Conservation (phyloP, 2,797 vertebrate species). For the Florisuga fusca region DNA sequence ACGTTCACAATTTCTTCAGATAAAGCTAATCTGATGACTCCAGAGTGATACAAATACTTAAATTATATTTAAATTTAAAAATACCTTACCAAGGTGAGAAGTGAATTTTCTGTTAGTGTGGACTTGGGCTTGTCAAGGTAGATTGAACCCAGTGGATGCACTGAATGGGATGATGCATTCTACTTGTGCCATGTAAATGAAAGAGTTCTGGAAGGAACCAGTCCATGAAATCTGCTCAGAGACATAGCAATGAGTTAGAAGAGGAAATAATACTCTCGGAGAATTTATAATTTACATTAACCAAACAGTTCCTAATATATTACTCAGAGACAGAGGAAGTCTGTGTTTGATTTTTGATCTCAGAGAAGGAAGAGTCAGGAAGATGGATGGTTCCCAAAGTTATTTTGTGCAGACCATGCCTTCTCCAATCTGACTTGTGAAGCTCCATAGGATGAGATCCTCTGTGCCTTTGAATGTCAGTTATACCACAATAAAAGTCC, state of each 20-base stretch:
- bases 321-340: not conserved
- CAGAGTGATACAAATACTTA: not conserved
- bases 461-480: not conserved
- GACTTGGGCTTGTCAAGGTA: not conserved
- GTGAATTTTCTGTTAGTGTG: not conserved
- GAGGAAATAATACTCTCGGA: not conserved
- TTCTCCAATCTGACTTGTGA: not conserved
- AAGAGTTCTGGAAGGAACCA: not conserved
- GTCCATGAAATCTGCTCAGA: not conserved
- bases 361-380: not conserved
- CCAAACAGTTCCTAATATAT: not conserved
- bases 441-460: not conserved
- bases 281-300: slow-evolving; percentile 2
- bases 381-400: not conserved
- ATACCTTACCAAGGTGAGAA: not conserved
- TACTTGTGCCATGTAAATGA: not conserved
- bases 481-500: not conserved
- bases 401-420: not conserved
- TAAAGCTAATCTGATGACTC: not conserved
- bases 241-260: not conserved
- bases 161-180: not conserved
- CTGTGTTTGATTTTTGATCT: not conserved
- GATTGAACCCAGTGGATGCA: not conserved
- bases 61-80: not conserved
- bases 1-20: not conserved